A percentile compares a stretch with the other conserved stretches of the same genome.
phyloP scores from a whole-genome alignment of 35 echinoderm and acorn worm genomes.

The Diadema setosum region DNA sequence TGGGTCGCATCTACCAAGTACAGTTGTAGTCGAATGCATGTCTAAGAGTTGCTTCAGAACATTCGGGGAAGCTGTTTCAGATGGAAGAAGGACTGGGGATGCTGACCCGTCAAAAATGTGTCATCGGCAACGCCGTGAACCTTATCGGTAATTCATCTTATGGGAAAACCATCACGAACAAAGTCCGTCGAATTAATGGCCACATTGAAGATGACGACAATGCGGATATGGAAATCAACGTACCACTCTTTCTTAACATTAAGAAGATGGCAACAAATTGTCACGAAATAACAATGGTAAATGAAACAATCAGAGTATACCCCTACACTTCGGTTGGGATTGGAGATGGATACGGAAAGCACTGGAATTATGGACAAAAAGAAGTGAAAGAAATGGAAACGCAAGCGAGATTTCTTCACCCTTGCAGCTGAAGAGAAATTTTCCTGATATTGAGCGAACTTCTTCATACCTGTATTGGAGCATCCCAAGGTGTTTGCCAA shows the following conservation, averaged over 20 bases:
- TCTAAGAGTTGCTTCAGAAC: neutral
- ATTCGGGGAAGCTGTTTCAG: neutral
- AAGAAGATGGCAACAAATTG: neutral
- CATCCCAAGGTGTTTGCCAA: no score
- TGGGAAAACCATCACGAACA: conserved; percentile 40
- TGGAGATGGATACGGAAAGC: no score
- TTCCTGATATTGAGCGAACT: no score
- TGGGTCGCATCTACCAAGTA: neutral
- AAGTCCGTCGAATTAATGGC: neutral
- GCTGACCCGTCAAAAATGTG: neutral
- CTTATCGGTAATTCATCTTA: conserved; percentile 30
- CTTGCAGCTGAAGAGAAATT: no score
- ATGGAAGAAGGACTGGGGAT: neutral
- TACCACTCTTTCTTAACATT: neutral
- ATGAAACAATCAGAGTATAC: no score
- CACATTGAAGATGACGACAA: neutral
- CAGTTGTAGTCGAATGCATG: neutral
- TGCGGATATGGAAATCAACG: neutral
- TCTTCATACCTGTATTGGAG: no score
- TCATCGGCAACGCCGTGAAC: conserved; percentile 7
- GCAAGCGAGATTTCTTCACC: no score
- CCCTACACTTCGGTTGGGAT: neutral
- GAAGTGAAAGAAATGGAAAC: no score
- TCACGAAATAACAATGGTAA: neutral
- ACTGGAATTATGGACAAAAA: no score